These are phyloP conservation scores for Pollenia angustigena DNA, from an alignment of 2,888 invertebrate genomes.

Conservation along the genomic window DNA sequence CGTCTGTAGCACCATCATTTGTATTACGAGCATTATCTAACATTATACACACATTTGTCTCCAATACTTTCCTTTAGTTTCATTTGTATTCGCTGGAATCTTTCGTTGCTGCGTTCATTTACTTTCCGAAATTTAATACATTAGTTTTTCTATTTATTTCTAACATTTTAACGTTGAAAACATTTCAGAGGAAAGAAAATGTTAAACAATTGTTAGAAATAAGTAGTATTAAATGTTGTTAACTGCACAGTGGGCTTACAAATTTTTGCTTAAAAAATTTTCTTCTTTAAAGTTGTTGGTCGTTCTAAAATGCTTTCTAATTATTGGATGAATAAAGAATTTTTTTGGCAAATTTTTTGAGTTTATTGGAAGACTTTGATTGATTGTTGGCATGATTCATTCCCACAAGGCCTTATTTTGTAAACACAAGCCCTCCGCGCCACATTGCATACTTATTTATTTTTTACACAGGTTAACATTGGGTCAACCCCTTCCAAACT, in stretches of 20 bases:
- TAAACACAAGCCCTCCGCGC: no score
- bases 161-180: neutral
- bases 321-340: no score
- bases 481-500: no score
- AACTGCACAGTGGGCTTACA: neutral
- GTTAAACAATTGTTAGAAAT: neutral
- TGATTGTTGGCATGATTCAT: no score
- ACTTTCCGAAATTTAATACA: neutral
- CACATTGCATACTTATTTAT: no score
- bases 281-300: no score
- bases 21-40: neutral
- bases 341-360: no score
- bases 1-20: neutral
- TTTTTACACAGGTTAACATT: no score
- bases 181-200: slow-evolving; percentile 1
- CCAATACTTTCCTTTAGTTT: neutral
- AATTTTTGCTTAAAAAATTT: no score
- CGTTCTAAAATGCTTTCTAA: no score
- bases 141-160: neutral
- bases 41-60: slow-evolving; percentile 8
- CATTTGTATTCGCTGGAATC: neutral
- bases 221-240: neutral
- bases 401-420: no score
- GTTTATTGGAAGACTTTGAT: no score
- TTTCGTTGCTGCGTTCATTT: slow-evolving; percentile 1